Percentiles rank a stretch among this genome's conserved stretches.
Conservation (phyloP, 2,113 vertebrate genomes). For the Dunckerocampus dactyliophorus region DNA sequence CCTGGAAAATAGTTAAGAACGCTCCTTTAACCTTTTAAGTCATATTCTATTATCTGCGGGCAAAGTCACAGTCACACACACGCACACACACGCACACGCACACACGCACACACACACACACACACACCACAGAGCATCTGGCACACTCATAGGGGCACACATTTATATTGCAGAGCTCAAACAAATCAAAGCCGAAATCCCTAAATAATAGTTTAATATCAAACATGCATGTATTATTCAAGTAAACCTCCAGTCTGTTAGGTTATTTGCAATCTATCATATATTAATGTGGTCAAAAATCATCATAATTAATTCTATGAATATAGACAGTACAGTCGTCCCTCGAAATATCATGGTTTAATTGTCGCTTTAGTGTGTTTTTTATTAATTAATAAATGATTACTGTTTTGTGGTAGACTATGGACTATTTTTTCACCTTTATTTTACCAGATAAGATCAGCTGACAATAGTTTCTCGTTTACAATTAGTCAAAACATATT, state of each 20-base stretch:
- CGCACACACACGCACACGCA: not conserved
- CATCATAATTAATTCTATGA: too few species aligned
- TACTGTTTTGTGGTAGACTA: too few species aligned
- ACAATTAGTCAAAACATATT: too few species aligned
- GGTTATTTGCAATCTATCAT: not conserved
- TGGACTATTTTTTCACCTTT: too few species aligned
- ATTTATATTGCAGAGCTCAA: slow-evolving; percentile 38
- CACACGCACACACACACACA: not conserved
- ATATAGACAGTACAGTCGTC: too few species aligned
- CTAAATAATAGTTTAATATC: slow-evolving; percentile 18
- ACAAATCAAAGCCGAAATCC: slow-evolving; percentile 7
- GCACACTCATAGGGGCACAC: slow-evolving; percentile 2
- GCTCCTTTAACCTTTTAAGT: slow-evolving; percentile 60
- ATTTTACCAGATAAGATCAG: too few species aligned
- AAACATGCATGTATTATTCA: slow-evolving; percentile 35
- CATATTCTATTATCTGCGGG: slow-evolving; percentile 48
- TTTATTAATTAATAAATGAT: too few species aligned
- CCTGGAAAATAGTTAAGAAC: slow-evolving; percentile 54
- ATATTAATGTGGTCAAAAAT: too few species aligned
- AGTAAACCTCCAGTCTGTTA: not conserved
- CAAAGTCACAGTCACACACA: slow-evolving; percentile 4
- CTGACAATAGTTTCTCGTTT: too few species aligned
- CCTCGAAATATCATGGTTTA: too few species aligned
- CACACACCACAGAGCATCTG: slow-evolving; percentile 12
- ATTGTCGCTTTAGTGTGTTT: too few species aligned